These are phyloP conservation scores for Australoheros facetus DNA, from an alignment of 2,797 vertebrate genomes.

Conservation along the genomic window DNA sequence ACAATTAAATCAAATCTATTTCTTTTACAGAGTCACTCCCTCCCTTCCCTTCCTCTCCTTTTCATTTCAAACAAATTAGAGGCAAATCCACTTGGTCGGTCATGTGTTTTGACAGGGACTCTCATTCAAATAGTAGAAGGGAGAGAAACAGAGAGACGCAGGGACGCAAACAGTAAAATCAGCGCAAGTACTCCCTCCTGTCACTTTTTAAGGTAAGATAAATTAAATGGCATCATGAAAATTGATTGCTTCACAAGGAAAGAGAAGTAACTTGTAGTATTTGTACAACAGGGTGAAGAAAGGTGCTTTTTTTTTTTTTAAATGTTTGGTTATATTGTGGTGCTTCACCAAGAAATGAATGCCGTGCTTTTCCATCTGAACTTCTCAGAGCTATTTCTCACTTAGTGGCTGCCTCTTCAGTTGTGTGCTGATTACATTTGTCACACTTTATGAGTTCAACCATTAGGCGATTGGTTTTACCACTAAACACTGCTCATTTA, in stretches of 20 bases:
- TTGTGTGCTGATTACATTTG: slow-evolving; percentile 63
- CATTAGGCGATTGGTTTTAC: slow-evolving; percentile 74
- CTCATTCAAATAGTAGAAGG: slow-evolving; percentile 75
- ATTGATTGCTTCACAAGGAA: not conserved
- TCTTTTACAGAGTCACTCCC: slow-evolving; percentile 58
- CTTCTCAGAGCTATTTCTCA: not conserved
- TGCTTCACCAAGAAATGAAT: slow-evolving; percentile 10
- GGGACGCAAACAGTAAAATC: slow-evolving; percentile 53
- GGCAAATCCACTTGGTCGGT: slow-evolving; percentile 81
- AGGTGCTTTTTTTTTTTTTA: not conserved
- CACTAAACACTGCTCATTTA: slow-evolving; percentile 64
- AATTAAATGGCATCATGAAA: slow-evolving; percentile 24
- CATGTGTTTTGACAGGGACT: slow-evolving; percentile 76
- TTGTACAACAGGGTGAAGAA: not conserved
- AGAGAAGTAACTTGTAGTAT: not conserved
- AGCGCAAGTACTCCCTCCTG: slow-evolving; percentile 20
- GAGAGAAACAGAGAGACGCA: slow-evolving; percentile 51
- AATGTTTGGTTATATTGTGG: not conserved
- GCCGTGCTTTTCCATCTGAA: not conserved
- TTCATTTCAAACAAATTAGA: slow-evolving; percentile 84
- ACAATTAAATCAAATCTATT: slow-evolving; percentile 61
- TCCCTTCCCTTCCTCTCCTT: slow-evolving; percentile 65
- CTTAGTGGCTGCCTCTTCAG: slow-evolving; percentile 34
- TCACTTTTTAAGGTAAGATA: slow-evolving; percentile 71
- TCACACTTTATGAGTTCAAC: slow-evolving; percentile 62